phyloP scores from a whole-genome alignment of 2,113 vertebrate genomes.

The Equus quagga region DNA sequence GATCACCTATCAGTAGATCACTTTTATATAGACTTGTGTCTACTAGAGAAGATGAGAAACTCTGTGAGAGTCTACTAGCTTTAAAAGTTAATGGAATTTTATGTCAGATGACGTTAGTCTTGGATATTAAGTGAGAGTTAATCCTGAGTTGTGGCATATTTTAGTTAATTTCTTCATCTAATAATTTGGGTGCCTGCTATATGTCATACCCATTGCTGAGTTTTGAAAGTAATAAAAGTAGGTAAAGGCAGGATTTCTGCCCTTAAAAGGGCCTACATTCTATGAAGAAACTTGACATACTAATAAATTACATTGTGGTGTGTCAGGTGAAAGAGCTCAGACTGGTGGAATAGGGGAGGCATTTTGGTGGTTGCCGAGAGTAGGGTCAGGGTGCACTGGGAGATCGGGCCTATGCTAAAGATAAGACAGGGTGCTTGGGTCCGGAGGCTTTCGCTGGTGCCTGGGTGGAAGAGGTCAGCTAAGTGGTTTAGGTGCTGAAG shows the following conservation, averaged over 20 bases:
- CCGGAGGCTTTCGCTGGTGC: not conserved
- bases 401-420: not conserved
- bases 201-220: not conserved
- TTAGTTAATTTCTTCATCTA: conserved; percentile 4
- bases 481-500: not conserved
- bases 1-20: not conserved
- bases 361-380: not conserved
- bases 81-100: not conserved
- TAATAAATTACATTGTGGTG: not conserved
- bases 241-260: not conserved
- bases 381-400: not conserved
- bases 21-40: not conserved
- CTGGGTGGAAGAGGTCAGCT: not conserved
- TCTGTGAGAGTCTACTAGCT: not conserved
- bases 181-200: not conserved
- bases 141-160: not conserved
- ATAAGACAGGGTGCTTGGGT: not conserved
- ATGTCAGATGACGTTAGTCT: not conserved
- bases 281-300: not conserved
- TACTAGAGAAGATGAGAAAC: not conserved
- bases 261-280: not conserved
- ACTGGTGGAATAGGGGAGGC: not conserved
- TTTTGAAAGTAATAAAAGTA: not conserved
- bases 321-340: not conserved
- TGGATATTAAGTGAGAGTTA: conserved; percentile 5